Conservation (phyloP, 2,888 invertebrate species). For the Lasioglossum malachurum region DNA sequence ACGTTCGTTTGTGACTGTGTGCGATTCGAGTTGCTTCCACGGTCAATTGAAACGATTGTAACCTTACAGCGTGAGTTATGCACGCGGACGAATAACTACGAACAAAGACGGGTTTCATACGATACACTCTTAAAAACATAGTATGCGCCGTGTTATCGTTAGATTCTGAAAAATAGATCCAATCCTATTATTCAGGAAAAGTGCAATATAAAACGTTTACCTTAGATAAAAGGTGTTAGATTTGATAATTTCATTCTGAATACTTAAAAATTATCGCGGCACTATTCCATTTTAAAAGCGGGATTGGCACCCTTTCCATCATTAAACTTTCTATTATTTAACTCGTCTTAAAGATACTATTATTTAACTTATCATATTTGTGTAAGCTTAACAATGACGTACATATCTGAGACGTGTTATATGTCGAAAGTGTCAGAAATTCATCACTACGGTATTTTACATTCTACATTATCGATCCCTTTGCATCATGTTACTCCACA, state of each 20-base stretch:
- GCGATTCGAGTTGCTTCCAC: background rate
- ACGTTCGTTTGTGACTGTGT: background rate
- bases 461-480: background rate
- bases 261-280: background rate
- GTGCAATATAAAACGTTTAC: too few relatives aligned
- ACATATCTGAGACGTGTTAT: too few relatives aligned
- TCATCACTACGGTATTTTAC: background rate
- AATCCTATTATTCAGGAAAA: background rate
- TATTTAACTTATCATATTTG: too few relatives aligned
- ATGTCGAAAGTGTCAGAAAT: too few relatives aligned
- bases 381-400: too few relatives aligned
- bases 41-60: background rate
- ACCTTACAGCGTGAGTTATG: background rate
- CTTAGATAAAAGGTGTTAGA: background rate
- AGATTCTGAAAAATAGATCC: background rate
- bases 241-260: background rate
- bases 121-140: background rate
- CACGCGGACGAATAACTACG: background rate
- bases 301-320: background rate
- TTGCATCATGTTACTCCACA: background rate
- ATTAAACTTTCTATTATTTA: too few relatives aligned
- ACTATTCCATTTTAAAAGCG: background rate
- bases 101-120: background rate
- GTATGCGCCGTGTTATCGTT: background rate
- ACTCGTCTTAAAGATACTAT: too few relatives aligned